Percentiles rank a stretch among this genome's conserved stretches.
phyloP scores from a whole-genome alignment of 23 tunicate genomes.

The Halocynthia aurantium region DNA sequence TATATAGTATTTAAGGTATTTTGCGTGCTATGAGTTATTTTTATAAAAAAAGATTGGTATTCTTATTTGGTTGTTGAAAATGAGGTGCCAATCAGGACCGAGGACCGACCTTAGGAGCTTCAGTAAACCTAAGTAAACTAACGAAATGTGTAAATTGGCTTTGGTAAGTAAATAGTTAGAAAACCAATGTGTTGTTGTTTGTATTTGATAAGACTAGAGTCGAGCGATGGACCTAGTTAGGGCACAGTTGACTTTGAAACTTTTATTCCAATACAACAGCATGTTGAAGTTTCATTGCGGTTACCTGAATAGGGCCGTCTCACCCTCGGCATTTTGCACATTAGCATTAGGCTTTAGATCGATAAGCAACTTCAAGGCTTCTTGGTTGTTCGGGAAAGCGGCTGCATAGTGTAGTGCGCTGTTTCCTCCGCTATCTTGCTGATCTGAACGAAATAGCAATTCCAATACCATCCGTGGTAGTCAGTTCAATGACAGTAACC shows the following conservation, averaged over 20 bases:
- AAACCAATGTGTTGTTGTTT: too few species aligned
- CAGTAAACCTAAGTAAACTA: too few species aligned
- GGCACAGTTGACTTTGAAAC: neutral
- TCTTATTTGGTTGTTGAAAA: too few species aligned
- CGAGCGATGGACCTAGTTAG: too few species aligned
- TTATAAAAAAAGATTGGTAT: too few species aligned
- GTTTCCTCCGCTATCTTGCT: constrained; percentile 74
- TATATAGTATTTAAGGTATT: too few species aligned
- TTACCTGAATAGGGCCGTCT: constrained; percentile 79
- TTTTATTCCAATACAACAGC: neutral
- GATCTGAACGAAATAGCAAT: constrained; percentile 34
- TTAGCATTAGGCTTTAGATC: constrained; percentile 58
- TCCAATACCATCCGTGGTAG: neutral
- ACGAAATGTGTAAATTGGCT: too few species aligned
- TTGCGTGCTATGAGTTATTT: too few species aligned
- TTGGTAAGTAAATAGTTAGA: too few species aligned
- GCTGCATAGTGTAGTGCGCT: constrained; percentile 88
- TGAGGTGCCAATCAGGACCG: too few species aligned
- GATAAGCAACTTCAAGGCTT: constrained; percentile 45
- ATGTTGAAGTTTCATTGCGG: neutral
- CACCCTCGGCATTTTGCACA: constrained; percentile 72
- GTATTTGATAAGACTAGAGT: too few species aligned
- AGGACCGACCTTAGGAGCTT: too few species aligned
- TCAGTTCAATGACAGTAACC: neutral
- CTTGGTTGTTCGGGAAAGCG: constrained; percentile 60